Conservation (phyloP, 2,888 invertebrate species). For the Drosophila ezoana region DNA sequence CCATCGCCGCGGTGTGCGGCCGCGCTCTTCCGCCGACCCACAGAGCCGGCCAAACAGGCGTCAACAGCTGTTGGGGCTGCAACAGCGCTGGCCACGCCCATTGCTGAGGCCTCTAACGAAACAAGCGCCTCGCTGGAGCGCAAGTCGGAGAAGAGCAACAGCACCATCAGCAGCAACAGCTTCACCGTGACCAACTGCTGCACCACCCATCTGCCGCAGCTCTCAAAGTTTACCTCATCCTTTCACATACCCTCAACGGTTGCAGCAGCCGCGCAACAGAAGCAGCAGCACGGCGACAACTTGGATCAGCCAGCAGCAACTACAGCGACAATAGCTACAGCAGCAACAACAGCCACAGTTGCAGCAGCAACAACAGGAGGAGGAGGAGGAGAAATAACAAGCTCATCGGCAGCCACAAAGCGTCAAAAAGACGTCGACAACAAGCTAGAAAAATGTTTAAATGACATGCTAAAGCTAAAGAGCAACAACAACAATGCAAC, state of each 20-base stretch:
- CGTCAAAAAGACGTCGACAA: conserved; percentile 84
- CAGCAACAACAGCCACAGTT: conserved; percentile 24
- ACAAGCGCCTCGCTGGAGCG: conserved; percentile 80
- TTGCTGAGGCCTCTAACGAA: conserved; percentile 54
- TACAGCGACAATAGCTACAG: conserved; percentile 22
- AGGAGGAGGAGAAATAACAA: conserved; percentile 10
- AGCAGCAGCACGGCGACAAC: conserved; percentile 23
- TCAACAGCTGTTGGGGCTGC: conserved; percentile 70
- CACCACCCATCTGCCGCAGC: conserved; percentile 82
- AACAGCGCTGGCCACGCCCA: conserved; percentile 73
- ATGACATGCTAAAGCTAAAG: conserved; percentile 83
- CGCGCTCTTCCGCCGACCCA: conserved; percentile 68
- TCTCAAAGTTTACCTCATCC: conserved; percentile 83
- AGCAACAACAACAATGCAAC: conserved; percentile 57
- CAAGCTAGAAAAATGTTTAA: conserved; percentile 84
- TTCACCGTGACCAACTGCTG: conserved; percentile 84
- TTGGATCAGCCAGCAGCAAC: conserved; percentile 27
- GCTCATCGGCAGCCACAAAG: conserved; percentile 72
- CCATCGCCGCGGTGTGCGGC: conserved; percentile 70
- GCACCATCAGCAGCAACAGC: conserved; percentile 82
- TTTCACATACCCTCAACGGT: conserved; percentile 77
- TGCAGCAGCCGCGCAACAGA: conserved; percentile 29
- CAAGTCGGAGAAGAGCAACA: conserved; percentile 84
- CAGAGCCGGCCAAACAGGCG: conserved; percentile 44
- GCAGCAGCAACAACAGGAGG: conserved; percentile 25